Evolutionary conservation across 2,888 invertebrate species (phyloP).

Genomic region (Spilarctia lutea): DNA sequence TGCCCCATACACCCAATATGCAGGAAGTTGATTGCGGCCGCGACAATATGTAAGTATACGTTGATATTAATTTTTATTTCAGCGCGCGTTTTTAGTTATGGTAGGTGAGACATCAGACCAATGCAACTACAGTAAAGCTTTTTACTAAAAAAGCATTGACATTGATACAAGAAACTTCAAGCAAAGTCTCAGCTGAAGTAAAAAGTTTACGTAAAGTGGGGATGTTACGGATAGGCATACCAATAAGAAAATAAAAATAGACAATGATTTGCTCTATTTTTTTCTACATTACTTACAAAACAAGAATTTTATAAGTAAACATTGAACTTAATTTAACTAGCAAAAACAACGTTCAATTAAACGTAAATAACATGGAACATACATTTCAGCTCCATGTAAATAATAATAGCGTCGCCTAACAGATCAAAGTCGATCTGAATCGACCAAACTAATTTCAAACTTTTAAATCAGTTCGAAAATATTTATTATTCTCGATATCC

Average conservation of each 20-base stretch:
- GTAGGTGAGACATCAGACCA: background rate
- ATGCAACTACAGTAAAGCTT: no score
- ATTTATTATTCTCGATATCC: background rate
- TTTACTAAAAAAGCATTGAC: background rate
- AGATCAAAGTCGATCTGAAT: background rate
- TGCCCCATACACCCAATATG: conserved; percentile 90
- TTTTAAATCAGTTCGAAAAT: background rate
- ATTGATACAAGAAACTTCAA: no score
- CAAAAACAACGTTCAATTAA: background rate
- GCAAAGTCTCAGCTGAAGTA: background rate
- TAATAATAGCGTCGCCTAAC: background rate
- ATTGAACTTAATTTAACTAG: background rate
- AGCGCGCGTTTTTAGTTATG: background rate
- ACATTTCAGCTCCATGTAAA: no score
- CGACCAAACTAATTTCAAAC: background rate
- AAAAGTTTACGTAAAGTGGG: background rate
- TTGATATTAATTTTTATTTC: background rate
- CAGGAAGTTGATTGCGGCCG: conserved; percentile 91
- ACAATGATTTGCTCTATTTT: no score
- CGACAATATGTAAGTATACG: conserved; percentile 91
- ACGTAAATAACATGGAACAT: no score
- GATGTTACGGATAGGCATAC: background rate
- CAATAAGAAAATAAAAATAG: background rate
- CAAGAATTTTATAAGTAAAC: background rate
- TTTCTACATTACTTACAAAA: no score